Conservation (phyloP, 1,140 invertebrate genomes). For the Drosophila persimilis region DNA sequence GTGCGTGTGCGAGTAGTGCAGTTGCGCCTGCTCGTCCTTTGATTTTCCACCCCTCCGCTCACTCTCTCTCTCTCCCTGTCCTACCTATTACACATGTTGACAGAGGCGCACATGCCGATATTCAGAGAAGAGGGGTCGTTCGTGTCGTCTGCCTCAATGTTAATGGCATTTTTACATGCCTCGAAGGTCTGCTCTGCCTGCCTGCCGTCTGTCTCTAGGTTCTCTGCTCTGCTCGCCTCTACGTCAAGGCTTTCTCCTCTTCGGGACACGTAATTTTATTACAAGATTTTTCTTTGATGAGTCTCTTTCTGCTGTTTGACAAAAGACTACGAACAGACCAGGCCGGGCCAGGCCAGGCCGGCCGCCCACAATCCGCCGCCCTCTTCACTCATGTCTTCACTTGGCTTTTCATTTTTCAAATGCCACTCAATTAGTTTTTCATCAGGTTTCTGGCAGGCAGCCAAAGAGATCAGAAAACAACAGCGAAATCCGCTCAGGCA, state of each 20-base stretch:
- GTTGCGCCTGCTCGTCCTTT: constrained; percentile 10
- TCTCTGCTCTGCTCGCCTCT: constrained; percentile 17
- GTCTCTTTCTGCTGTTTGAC: constrained; percentile 34
- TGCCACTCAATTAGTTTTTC: constrained; percentile 74
- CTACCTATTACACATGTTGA: constrained; percentile 54
- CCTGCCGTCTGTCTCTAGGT: too few species aligned
- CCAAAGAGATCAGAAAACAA: constrained; percentile 36
- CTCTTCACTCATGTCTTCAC: constrained; percentile 11
- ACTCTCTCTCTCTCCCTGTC: neutral
- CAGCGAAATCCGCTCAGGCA: constrained; percentile 55
- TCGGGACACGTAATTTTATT: constrained; percentile 63
- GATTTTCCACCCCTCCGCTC: constrained; percentile 48
- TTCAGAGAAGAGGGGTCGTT: neutral
- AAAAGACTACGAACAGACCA: constrained; percentile 6
- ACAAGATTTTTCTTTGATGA: constrained; percentile 74
- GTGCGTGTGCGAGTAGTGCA: neutral
- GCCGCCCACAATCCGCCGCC: constrained; percentile 14
- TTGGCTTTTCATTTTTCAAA: constrained; percentile 42
- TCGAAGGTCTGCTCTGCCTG: constrained; percentile 36
- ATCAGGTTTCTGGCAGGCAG: constrained; percentile 55
- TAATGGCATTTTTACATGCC: constrained; percentile 60
- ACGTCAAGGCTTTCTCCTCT: constrained; percentile 55
- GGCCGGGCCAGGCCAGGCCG: neutral
- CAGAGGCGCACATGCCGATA: constrained; percentile 59
- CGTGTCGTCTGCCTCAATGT: constrained; percentile 54